Evolutionary conservation across 2,113 vertebrate genomes (phyloP).

Genomic region (Scolopax mira): DNA sequence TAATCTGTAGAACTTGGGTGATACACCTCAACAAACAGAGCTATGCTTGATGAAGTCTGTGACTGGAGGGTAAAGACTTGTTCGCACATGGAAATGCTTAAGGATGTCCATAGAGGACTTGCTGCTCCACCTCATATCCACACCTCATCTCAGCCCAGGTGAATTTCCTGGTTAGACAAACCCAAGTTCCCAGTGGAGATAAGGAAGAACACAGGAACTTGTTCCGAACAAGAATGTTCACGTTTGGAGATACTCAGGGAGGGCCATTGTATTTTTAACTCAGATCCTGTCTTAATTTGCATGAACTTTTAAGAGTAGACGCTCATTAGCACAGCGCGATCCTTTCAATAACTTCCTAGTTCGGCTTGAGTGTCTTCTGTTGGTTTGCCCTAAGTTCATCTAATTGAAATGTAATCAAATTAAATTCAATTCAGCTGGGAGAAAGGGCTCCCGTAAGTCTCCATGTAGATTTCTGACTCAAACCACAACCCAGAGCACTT

Average conservation of each 20-base stretch:
- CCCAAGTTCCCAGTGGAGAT: background rate
- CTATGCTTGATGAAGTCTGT: background rate
- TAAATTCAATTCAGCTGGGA: background rate
- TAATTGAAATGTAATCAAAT: background rate
- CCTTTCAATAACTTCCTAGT: background rate
- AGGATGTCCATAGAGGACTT: background rate
- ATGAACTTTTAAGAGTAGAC: background rate
- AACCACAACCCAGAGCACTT: background rate
- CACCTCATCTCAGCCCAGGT: background rate
- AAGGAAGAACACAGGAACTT: background rate
- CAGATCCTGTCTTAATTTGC: background rate
- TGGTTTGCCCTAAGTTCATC: background rate
- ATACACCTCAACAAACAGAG: background rate
- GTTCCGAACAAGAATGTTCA: conserved; percentile 37
- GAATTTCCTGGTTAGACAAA: conserved; percentile 33
- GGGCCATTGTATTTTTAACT: background rate
- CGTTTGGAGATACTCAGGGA: background rate
- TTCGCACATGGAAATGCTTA: background rate
- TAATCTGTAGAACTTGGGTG: background rate
- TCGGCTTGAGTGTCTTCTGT: background rate
- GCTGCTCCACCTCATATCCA: background rate
- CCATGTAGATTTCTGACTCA: background rate
- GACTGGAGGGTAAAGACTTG: background rate
- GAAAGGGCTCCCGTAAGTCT: background rate
- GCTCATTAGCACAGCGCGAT: background rate